Evolutionary conservation across 1,140 invertebrate species (phyloP), one percentile per base, ranked within the genome.

Genomic region (Lepidurus packardi): DNA sequence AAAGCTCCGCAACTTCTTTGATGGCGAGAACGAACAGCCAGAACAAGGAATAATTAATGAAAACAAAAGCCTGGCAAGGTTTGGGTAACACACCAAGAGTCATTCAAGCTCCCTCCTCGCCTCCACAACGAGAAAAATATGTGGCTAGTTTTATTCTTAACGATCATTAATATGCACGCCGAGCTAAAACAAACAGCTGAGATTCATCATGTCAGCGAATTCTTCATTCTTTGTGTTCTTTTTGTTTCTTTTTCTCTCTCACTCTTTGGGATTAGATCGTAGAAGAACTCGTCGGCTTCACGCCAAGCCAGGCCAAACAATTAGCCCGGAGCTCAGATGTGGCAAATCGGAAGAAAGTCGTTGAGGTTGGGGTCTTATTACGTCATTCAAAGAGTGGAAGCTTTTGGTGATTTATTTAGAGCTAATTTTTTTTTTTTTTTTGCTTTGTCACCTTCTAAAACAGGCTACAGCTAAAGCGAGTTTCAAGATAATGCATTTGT

Each of bases 261-360:
- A 9, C 21, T 21, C 53, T 65, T 65, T 65, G 53, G 34, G 34
- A 65, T 65, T 65, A 65, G 53, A 65, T 65, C 16, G 53, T 65
- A 16, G 53, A 65, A 21, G 13, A 65, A 65, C 53, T 65, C 53
- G 53, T 65, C 53, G 53, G 53, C 53, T 65, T 65, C 9, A 65
- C 16, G 53, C 53, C 53, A 65, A 65, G 53, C 53, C 16, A 65
- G 16, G 53, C 53, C 53, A 65, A 65, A 65, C 53, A 65, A 65
- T 65, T 65, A 65, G 53, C 53, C 53, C 53, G 53, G 53, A 65
- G 53, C 53, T 65, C 53, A 65, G 53, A 65, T 65, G 53, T 65
- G 53, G 53, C 21, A 65, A 65, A 65, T 65, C 53, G 53, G 53
- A 65, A 65, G 53, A 65, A 65, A 65, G 53, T 65, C 53, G 53